Evolutionary conservation across 1,140 invertebrate genomes (phyloP).

Genomic region (Hesperophylax magnus): DNA sequence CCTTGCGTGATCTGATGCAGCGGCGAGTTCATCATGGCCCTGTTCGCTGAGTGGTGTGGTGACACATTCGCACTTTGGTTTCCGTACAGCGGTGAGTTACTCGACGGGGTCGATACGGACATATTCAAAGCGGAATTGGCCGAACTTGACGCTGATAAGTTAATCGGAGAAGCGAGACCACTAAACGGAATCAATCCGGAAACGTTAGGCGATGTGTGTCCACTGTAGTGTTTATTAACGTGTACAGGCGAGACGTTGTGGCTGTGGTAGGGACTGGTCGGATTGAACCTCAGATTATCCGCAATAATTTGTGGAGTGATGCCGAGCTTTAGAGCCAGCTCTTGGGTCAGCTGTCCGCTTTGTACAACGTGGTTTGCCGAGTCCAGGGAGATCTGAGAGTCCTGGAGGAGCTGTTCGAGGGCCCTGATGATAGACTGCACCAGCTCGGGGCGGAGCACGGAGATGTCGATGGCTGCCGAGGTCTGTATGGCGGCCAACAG

Average conservation of each 20-base stretch:
- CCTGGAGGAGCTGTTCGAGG: slow-evolving; percentile 63
- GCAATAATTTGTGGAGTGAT: slow-evolving; percentile 56
- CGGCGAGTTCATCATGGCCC: slow-evolving; percentile 48
- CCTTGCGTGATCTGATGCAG: slow-evolving; percentile 71
- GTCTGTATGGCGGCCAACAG: slow-evolving; percentile 51
- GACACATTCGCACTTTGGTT: slow-evolving; percentile 52
- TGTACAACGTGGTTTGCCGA: slow-evolving; percentile 64
- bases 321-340: slow-evolving; percentile 63
- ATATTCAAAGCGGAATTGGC: slow-evolving; percentile 49
- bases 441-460: slow-evolving; percentile 56
- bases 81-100: slow-evolving; percentile 49
- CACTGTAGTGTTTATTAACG: slow-evolving; percentile 58
- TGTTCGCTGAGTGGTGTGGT: slow-evolving; percentile 39
- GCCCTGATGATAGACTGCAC: slow-evolving; percentile 62
- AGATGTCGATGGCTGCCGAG: slow-evolving; percentile 60
- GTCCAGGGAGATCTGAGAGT: slow-evolving; percentile 64
- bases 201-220: slow-evolving; percentile 60
- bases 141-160: slow-evolving; percentile 47
- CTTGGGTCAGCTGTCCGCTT: slow-evolving; percentile 66
- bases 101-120: slow-evolving; percentile 38
- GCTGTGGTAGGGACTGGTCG: slow-evolving; percentile 47
- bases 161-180: slow-evolving; percentile 47
- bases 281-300: slow-evolving; percentile 48
- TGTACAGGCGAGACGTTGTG: slow-evolving; percentile 54
- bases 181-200: slow-evolving; percentile 22